Base-by-base conservation (phyloP, 2,797 vertebrate species). In the Rhodeus uyekii region DNA sequence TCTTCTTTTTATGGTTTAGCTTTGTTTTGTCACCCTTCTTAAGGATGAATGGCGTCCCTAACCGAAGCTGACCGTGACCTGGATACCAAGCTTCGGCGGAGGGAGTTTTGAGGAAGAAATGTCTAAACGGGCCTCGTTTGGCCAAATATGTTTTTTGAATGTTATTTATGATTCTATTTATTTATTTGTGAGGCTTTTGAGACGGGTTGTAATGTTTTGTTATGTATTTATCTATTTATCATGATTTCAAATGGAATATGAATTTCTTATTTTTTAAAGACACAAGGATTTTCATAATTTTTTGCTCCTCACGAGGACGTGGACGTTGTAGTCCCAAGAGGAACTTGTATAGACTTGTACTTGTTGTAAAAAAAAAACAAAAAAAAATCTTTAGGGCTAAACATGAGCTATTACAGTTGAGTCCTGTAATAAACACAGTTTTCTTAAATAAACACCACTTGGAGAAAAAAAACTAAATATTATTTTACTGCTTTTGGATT, bases 161-260 rank as follows among this genome's bases (percentile, higher is more conserved):
- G 92, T 92, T 95, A 95, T 95, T 94, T 94, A 94, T 95, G 91
- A 89, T 93, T 92, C 78, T 93, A 93, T 92, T 93, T 94, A 95
- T 95, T 94, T 93, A 94, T 93, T 92, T 90, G 80, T 83, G 83
- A 72, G 80, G 81, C 75, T 86, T 58, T 55, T 61, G 34, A 46
- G 83, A 82, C 76, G 55, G 64, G 61, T 86, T 80, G 84, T 79
- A 71, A 81, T 0, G 69, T 84, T 84, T 81, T 89, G 72, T 89
- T 84, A 82, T 90, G 86, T 95, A 94, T 95, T 94, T 95, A 95
- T 94, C 87, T 94, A 95, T 95, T 94, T 94, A 94, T 94, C 88
- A 91, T 90, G 88, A 88, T 92, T 89, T 91, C 92, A 81, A 4
- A 91, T 88, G 74, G 63, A 6, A 91, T 88, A 84, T 89, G 90